Evolutionary conservation across 2,797 vertebrate genomes (phyloP).

Genomic region (Pseudochirops cupreus): DNA sequence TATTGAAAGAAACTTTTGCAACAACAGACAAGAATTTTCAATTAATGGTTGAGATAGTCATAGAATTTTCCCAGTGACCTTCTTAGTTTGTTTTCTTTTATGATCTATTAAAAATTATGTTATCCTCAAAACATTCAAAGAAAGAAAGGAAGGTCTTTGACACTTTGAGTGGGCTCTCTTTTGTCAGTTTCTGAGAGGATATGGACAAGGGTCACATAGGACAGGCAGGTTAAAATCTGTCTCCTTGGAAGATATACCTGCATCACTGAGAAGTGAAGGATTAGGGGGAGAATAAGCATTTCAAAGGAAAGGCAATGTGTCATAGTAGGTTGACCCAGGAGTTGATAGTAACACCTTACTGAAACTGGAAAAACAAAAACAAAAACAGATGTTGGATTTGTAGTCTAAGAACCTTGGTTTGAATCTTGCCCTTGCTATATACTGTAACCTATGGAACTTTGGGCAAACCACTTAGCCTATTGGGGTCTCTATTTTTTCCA

Average conservation of each 20-base stretch:
- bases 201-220: not conserved
- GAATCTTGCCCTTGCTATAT: not conserved
- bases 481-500: not conserved
- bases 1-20: not conserved
- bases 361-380: not conserved
- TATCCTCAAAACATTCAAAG: not conserved
- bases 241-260: not conserved
- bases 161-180: not conserved
- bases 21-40: not conserved
- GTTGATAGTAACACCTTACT: not conserved
- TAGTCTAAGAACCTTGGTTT: not conserved
- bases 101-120: not conserved
- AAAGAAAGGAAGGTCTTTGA: not conserved
- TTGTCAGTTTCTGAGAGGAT: not conserved
- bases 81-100: not conserved
- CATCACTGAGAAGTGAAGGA: not conserved
- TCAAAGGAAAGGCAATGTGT: not conserved
- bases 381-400: not conserved
- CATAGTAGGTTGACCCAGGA: not conserved
- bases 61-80: not conserved
- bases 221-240: not conserved
- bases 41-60: not conserved
- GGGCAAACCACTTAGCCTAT: not conserved
- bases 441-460: not conserved
- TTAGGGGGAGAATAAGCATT: not conserved